These are phyloP conservation scores for Zygothrica quintamaculata DNA, from an alignment of 2,888 invertebrate genomes.

Conservation along the genomic window DNA sequence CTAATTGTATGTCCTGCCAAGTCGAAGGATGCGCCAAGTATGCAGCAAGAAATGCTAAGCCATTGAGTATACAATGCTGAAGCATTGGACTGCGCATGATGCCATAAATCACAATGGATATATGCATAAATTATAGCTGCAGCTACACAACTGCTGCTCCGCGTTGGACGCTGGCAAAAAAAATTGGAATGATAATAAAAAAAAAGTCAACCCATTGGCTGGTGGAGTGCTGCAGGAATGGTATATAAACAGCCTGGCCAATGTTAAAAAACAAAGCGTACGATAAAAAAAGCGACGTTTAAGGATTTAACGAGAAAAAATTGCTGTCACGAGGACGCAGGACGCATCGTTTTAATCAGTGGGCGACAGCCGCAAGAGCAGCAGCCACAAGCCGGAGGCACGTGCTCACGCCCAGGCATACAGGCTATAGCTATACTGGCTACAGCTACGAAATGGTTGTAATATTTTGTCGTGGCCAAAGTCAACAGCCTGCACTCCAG, in stretches of 20 bases:
- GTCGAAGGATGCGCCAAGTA: constrained; percentile 33
- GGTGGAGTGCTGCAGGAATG: neutral
- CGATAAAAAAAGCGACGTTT: constrained; percentile 69
- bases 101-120: constrained; percentile 77
- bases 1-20: constrained; percentile 70
- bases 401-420: constrained; percentile 49
- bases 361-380: constrained; percentile 40
- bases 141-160: constrained; percentile 20
- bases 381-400: constrained; percentile 24
- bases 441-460: constrained; percentile 42
- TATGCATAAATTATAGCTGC: constrained; percentile 78
- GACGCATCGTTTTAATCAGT: constrained; percentile 75
- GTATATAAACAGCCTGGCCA: constrained; percentile 24
- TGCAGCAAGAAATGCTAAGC: constrained; percentile 63
- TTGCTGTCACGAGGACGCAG: constrained; percentile 61
- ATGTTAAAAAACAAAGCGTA: constrained; percentile 59
- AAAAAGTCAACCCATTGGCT: constrained; percentile 17
- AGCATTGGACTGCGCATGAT: constrained; percentile 32
- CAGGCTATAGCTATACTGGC: no score
- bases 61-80: constrained; percentile 54
- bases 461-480: constrained; percentile 72
- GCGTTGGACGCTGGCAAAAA: constrained; percentile 24
- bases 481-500: constrained; percentile 67
- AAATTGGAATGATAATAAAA: constrained; percentile 39
- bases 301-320: constrained; percentile 80